A percentile compares a stretch with the other conserved stretches of the same genome.
phyloP scores from a whole-genome alignment of 1,140 invertebrate species.

The Neodiprion lecontei region DNA sequence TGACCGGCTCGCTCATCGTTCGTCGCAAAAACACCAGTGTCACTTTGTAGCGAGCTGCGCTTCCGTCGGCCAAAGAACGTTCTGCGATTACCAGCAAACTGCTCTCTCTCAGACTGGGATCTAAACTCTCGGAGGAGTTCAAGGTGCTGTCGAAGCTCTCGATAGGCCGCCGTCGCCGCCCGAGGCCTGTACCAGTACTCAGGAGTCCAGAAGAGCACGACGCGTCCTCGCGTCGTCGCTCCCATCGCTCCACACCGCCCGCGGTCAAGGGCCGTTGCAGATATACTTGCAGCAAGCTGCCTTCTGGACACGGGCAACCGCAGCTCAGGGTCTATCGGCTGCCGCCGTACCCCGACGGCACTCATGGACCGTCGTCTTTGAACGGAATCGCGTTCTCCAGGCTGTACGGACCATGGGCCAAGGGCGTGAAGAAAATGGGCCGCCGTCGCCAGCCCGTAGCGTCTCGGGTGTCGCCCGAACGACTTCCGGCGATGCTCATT shows the following conservation, averaged over 20 bases:
- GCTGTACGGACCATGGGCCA: conserved; percentile 58
- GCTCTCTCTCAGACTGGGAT: conserved; percentile 26
- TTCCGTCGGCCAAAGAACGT: conserved; percentile 35
- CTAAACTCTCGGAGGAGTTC: conserved; percentile 37
- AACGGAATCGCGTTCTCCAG: conserved; percentile 56
- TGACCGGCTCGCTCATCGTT: conserved; percentile 33
- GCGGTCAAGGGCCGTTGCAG: conserved; percentile 45
- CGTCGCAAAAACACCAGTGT: conserved; percentile 13
- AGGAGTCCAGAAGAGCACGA: conserved; percentile 65
- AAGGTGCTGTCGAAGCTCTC: conserved; percentile 56
- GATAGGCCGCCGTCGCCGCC: conserved; percentile 56
- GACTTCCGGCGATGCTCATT: conserved; percentile 20
- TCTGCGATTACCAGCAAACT: conserved; percentile 17
- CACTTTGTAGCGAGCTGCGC: conserved; percentile 13
- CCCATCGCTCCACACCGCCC: conserved; percentile 30
- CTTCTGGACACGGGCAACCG: conserved; percentile 53
- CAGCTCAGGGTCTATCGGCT: conserved; percentile 47
- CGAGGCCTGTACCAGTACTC: conserved; percentile 65
- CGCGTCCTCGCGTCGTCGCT: conserved; percentile 30
- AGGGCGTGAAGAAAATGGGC: conserved; percentile 60
- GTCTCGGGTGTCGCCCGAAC: conserved; percentile 45
- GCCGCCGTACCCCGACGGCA: conserved; percentile 47
- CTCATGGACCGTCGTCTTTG: conserved; percentile 55
- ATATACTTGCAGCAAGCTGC: conserved; percentile 56
- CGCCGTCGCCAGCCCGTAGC: conserved; percentile 55